A percentile compares a stretch with the other conserved stretches of the same genome.
phyloP scores from a whole-genome alignment of 2,797 vertebrate species.

The Margarornis squamiger region DNA sequence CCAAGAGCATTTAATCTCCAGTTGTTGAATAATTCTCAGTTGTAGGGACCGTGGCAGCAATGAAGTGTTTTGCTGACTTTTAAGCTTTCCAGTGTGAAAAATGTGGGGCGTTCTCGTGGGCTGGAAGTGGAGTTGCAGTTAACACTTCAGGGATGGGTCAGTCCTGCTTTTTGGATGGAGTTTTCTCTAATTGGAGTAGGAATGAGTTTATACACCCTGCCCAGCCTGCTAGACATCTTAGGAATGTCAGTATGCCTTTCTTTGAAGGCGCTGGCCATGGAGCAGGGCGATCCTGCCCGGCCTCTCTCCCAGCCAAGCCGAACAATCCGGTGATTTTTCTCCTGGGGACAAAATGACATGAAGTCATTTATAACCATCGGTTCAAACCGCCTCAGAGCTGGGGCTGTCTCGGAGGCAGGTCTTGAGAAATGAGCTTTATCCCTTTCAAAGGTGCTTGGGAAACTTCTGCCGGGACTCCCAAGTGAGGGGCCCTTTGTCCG shows the following conservation, averaged over 20 bases:
- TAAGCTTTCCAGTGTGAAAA: not conserved
- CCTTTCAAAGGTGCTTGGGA: slow-evolving; percentile 76
- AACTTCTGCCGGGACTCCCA: slow-evolving; percentile 71
- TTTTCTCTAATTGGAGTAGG: not conserved
- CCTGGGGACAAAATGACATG: slow-evolving; percentile 8
- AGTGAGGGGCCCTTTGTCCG: slow-evolving; percentile 61
- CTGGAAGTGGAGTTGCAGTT: not conserved
- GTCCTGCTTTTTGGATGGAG: not conserved
- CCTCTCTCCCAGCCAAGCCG: not conserved
- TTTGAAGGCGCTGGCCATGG: not conserved
- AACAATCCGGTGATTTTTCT: slow-evolving; percentile 10
- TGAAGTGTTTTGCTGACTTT: not conserved
- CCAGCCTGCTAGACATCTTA: not conserved
- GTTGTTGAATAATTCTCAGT: not conserved
- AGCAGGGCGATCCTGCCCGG: not conserved
- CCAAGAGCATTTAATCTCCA: not conserved
- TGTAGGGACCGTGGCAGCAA: not conserved
- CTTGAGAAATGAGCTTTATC: slow-evolving; percentile 78
- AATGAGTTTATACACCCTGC: not conserved
- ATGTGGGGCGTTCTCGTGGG: accelerated
- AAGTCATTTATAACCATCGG: slow-evolving; percentile 13
- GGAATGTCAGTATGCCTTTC: not conserved
- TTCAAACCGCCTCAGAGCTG: slow-evolving; percentile 72
- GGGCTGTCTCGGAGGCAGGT: slow-evolving; percentile 77
- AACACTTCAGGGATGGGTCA: not conserved